A percentile compares a stretch with the other conserved stretches of the same genome.
These are phyloP conservation scores for Alsophila aescularia DNA, from an alignment of 2,888 invertebrate species.

Conservation along the genomic window DNA sequence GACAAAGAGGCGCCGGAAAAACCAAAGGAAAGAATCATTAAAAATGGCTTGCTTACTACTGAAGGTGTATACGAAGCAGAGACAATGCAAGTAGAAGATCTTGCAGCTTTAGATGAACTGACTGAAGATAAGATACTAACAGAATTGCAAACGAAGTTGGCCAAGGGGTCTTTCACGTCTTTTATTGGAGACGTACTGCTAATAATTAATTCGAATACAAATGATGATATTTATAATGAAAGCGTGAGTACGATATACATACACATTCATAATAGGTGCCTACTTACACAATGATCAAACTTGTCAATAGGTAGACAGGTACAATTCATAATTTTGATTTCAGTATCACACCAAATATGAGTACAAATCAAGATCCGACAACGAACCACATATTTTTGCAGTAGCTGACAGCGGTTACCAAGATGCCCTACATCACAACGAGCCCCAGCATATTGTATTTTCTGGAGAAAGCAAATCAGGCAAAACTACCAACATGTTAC, in stretches of 20 bases:
- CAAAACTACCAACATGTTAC: conserved; percentile 93
- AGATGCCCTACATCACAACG: conserved; percentile 94
- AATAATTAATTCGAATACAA: conserved; percentile 91
- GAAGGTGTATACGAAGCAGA: conserved; percentile 85
- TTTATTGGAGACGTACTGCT: conserved; percentile 93
- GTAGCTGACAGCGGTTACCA: conserved; percentile 96
- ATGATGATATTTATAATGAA: conserved; percentile 88
- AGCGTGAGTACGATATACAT: conserved; percentile 79
- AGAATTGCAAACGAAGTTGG: conserved; percentile 88
- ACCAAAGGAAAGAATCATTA: conserved; percentile 77
- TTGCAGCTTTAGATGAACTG: conserved; percentile 90
- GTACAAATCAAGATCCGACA: conserved; percentile 94
- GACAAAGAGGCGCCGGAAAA: conserved; percentile 63
- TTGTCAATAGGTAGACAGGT: no score
- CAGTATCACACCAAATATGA: conserved; percentile 92
- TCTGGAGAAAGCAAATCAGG: conserved; percentile 96
- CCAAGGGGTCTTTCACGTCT: conserved; percentile 88
- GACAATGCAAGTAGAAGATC: conserved; percentile 92
- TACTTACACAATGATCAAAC: no score
- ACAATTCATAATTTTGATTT: conserved; percentile 46
- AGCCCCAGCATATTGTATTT: conserved; percentile 93
- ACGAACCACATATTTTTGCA: conserved; percentile 95
- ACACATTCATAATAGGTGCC: no score
- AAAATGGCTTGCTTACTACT: conserved; percentile 73
- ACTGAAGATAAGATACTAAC: conserved; percentile 89